Base-by-base conservation (phyloP, 2,113 vertebrate genomes). In the Condylura cristata region DNA sequence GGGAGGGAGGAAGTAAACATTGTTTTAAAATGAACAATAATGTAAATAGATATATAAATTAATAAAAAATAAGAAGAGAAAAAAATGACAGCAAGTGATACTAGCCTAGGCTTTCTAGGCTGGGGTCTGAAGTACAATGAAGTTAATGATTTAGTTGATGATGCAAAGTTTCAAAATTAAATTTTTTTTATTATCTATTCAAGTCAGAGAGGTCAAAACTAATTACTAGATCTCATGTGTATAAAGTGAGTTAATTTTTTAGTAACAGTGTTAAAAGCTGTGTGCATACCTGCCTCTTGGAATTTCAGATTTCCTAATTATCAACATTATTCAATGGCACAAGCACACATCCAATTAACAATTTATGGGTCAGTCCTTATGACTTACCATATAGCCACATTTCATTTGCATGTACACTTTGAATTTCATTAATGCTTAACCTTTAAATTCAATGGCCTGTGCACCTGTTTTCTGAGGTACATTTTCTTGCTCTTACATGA, bases 401-500 rank as follows among this genome's bases (percentile, higher is more conserved):
- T 48, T 70, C 48, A 82, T 90, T 90, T 76, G 32, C 81, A 72
- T 85, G 89, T 91, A 4, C 66, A 85, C 80, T 96, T 86, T 90
- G 30, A 81, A 89, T 81, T 68, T 95, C 65, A 68, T 86, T 87
- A 91, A 84, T 65, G 28, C 20, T 56, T 83, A 74, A 68, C 48
- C 46, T 94, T 97, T 94, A 76, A 96, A 96, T 85, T 94, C 80
- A 95, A 18, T 41, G 37, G n/a, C 60, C 13, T 9, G 4, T 68
- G 48, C 72, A 53, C 56, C 96, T 95, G 66, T 85, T 95, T 93
- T 76, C 86, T 81, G 80, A 93, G 87, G 93, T 87, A 90, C 2
- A n/a, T 84, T 93, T 97, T 94, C 65, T 91, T 79, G 70, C 20
- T 93, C 68, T 94, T 81, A 58, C 41, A 51, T 44, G 17, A 78